Evolutionary conservation across 37 sponge, comb jelly and placozoan genomes (phyloP), one percentile per base, ranked within the genome.

Genomic region (Spongia lamella): DNA sequence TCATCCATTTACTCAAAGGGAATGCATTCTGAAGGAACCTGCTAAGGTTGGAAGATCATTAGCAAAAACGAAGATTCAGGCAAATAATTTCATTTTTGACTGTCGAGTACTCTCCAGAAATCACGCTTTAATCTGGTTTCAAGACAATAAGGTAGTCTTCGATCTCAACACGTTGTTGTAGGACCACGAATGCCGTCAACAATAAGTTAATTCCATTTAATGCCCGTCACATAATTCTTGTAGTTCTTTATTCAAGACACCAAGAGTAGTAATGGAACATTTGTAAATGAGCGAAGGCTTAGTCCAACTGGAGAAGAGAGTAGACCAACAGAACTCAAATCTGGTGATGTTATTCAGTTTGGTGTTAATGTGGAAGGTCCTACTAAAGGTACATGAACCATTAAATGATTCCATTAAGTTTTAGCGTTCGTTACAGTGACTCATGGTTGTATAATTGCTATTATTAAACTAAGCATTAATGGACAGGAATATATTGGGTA

Each of bases 61-160:
- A 3, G 94, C 88, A 32, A 86, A 79, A 64, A 72, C 63, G 16
- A 94, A 82, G 76, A 84, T 92, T 17, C 56, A 78, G 3, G 81
- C 68, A 7, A 83, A 94, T 70, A 97, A 97, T 66, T 61, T 94
- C 14, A 97, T 97, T 5, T 97, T 97, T 61, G 95, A 94, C 63
- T 97, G 98, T 53, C 90, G 97, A 57, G 98, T 97, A 14, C 79
- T 97, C 31, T 97, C 98, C 19, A 86, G 98, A 68, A 97, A 92
- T 60, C 98, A 97, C 61, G 98, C 98, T 22, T 49, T 94, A 27
- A 75, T 97, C 19, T 92, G 88, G 95, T 85, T 56, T 61, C 93
- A 97, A 38, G 89, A 88, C 60, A 90, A 88, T 1, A 88, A 88
- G 78, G 96, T 96, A 56, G 83, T n/a, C 13, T 13, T 7, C 13